Evolutionary conservation across 2,797 vertebrate genomes (phyloP), one percentile per base, ranked within the genome.

Genomic region (Acestrorhynchus altus): DNA sequence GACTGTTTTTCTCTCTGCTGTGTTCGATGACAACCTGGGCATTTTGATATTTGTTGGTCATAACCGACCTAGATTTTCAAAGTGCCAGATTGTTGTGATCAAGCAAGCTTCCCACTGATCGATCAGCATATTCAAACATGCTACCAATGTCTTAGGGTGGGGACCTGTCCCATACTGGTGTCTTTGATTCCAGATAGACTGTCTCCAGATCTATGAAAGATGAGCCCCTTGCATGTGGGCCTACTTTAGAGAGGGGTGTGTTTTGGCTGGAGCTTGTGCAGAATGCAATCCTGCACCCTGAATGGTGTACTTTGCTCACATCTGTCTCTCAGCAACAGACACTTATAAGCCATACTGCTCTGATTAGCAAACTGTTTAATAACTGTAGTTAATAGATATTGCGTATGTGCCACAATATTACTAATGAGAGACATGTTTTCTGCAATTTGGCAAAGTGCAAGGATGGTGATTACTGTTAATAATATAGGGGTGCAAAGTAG

Each of bases 181-280:
- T 44, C 64, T 87, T 86, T 74, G 74, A 72, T 70, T 86, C 20
- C 15, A 39, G 64, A 71, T 77, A 69, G 63, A 64, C 76, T 72
- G 54, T 69, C 75, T 78, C 40, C 20, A 7, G 51, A 84, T 81
- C 28, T 61, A 40, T 78, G 66, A 79, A 86, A 79, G 67, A 72
- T 76, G 63, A 76, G 75, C 52, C 59, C 61, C 64, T 46, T 74
- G 49, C 65, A 73, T 64, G 70, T 65, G 80, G 59, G 59, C 31
- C 78, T 13, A 64, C 15, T 63, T 67, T 59, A 70, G 74, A 20
- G 15, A 22, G 71, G 49, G 28, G 44, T 71, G 39, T 60, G 22
- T 73, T n/a, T 69, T 76, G 67, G 60, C 76, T 65, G 40, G 51
- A 67, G 31, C 64, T 66, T 49, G 64, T 65, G 60, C 61, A 40